phyloP scores from a whole-genome alignment of 2,888 invertebrate genomes.

The Bombylius discolor region DNA sequence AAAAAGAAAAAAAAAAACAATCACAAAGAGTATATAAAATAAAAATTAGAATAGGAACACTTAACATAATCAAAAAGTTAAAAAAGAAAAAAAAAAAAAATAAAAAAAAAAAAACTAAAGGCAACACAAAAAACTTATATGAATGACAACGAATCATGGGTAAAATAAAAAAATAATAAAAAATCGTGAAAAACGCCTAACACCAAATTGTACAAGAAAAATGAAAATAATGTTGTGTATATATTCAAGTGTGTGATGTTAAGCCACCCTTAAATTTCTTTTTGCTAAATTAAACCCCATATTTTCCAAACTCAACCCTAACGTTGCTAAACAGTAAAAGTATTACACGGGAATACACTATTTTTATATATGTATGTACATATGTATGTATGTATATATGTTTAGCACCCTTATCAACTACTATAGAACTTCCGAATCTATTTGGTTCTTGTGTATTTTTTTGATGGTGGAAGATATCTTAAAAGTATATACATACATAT shows the following conservation, averaged over 20 bases:
- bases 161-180: not conserved
- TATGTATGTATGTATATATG: not conserved
- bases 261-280: not conserved
- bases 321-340: not conserved
- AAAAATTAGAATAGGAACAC: not conserved
- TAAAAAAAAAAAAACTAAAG: not conserved
- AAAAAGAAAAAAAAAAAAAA: not conserved
- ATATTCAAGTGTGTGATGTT: not conserved
- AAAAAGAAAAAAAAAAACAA: no score
- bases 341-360: no score
- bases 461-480: not conserved
- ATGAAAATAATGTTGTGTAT: conserved; percentile 3
- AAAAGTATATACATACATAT: no score
- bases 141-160: not conserved
- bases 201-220: conserved; percentile 1
- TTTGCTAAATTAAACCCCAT: no score
- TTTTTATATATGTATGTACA: no score
- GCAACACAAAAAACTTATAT: not conserved
- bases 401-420: conserved; percentile 2
- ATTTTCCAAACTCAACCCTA: not conserved
- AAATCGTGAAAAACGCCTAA: not conserved
- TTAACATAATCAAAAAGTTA: conserved; percentile 5
- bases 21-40: no score
- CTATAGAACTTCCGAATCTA: conserved; percentile 1
- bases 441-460: not conserved